phyloP scores from a whole-genome alignment of 2,113 vertebrate species.

The Triplophysa rosa region DNA sequence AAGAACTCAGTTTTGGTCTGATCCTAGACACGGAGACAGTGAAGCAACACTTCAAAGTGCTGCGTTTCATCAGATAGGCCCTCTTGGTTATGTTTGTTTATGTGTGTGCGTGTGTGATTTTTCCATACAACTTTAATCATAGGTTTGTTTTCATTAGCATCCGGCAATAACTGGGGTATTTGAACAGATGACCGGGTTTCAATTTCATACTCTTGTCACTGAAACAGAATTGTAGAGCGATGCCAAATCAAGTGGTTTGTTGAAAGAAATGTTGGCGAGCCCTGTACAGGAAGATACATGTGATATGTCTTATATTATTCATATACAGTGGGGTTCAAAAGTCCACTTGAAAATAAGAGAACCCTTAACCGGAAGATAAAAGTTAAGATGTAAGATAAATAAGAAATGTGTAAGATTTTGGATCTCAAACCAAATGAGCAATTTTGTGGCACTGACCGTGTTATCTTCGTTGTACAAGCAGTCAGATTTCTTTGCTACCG shows the following conservation, averaged over 20 bases:
- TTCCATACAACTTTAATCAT: slow-evolving; percentile 67
- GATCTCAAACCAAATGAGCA: too few species aligned
- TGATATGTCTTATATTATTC: background rate
- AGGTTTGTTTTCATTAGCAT: slow-evolving; percentile 74
- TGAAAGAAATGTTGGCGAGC: slow-evolving; percentile 18
- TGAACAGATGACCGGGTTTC: slow-evolving; percentile 74
- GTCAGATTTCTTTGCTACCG: too few species aligned
- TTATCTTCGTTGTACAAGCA: too few species aligned
- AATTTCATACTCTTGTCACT: slow-evolving; percentile 69
- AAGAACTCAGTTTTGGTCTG: slow-evolving; percentile 27
- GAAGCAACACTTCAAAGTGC: slow-evolving; percentile 15
- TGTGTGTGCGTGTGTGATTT: slow-evolving; percentile 65
- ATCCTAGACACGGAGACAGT: background rate
- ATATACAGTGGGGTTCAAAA: too few species aligned
- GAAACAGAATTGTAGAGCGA: slow-evolving; percentile 39
- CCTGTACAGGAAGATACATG: background rate
- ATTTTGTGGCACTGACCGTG: too few species aligned
- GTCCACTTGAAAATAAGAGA: too few species aligned
- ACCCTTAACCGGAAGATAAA: too few species aligned
- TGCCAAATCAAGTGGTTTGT: slow-evolving; percentile 30
- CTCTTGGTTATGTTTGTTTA: slow-evolving; percentile 67
- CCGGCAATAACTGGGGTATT: slow-evolving; percentile 73
- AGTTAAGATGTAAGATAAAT: too few species aligned
- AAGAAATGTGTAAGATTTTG: too few species aligned
- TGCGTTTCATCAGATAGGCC: slow-evolving; percentile 62